phyloP scores from a whole-genome alignment of 1,140 invertebrate species.

The Ganaspis sp. region DNA sequence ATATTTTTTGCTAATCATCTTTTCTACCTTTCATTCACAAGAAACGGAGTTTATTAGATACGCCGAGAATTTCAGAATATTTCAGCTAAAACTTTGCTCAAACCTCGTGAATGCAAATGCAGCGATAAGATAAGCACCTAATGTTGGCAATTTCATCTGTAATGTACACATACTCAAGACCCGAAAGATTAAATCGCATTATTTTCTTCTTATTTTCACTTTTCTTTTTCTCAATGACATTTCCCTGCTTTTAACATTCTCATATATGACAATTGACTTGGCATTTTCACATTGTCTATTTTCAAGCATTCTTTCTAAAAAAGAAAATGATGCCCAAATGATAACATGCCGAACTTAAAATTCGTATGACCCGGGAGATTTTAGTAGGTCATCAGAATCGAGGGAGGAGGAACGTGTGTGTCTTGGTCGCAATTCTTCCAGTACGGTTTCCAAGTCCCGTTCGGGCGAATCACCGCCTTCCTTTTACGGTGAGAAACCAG shows the following conservation, averaged over 20 bases:
- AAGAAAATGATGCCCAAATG: too few relatives aligned
- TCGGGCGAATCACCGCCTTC: slow-evolving; percentile 38
- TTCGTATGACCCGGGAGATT: slow-evolving; percentile 40
- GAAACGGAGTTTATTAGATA: too few relatives aligned
- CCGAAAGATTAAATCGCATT: background rate
- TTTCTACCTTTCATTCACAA: too few relatives aligned
- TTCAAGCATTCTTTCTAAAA: too few relatives aligned
- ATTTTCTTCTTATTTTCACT: background rate
- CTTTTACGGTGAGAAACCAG: slow-evolving; percentile 43
- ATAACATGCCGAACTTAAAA: background rate
- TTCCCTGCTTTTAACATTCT: too few relatives aligned
- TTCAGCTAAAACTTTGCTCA: background rate
- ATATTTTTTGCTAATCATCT: too few relatives aligned
- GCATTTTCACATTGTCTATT: too few relatives aligned
- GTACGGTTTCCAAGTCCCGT: slow-evolving; percentile 46
- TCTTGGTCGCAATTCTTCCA: slow-evolving; percentile 32
- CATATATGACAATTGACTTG: too few relatives aligned
- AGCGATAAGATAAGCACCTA: background rate
- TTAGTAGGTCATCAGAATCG: slow-evolving; percentile 45
- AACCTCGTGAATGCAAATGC: background rate
- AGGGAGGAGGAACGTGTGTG: slow-evolving; percentile 18
- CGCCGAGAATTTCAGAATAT: background rate
- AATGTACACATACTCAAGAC: background rate
- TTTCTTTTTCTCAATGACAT: too few relatives aligned
- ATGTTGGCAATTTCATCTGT: background rate